Base-by-base conservation (phyloP, 1,140 invertebrate species). In the Cydia splendana region DNA sequence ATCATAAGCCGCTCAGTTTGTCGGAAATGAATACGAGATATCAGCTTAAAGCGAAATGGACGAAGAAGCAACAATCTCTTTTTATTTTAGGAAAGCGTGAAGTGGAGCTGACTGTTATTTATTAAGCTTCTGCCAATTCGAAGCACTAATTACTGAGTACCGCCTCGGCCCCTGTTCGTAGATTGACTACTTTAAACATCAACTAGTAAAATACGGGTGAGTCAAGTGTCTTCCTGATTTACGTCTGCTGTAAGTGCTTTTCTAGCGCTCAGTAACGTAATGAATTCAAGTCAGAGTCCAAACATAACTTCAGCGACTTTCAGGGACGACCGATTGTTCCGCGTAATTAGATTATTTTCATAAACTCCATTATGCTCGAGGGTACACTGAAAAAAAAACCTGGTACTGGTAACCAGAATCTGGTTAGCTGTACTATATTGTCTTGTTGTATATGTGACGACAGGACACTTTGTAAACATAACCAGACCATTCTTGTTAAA, bases 21-120 rank as follows among this genome's bases (percentile, higher is more conserved):
- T 71, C 67, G 67, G 34, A 71, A 71, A 71, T 71, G 67, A 71
- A 71, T 71, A 42, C 30, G 67, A 71, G 67, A 71, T 71, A 71
- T 71, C 67, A 42, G 67, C 67, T 71, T 69, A 30, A 71, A 71
- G 34, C 30, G 67, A 71, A 71, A 42, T 20, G 34, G 34, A 38
- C 34, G 30, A 71, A 45, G 24, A 34, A 71, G 67, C n/a, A 71
- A 34, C 34, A 62, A 62, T 15, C 13, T 38, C 34, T 71, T 45
- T n/a, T 71, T 71, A 71, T 71, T 71, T 71, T 20, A 71, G 67
- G 18, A 18, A 71, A 71, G 67, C 67, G 67, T 38, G 24, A 30
- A 53, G 28, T n/a, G 4, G 65, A 65, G 24, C 53, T 18, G 28
- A 30, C 28, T 34, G 65, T 71, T 42, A 42, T 71, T 71, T 71